Percentiles rank a stretch among this genome's conserved stretches.
phyloP scores from a whole-genome alignment of 2,797 vertebrate species.

The Mico argentatus region DNA sequence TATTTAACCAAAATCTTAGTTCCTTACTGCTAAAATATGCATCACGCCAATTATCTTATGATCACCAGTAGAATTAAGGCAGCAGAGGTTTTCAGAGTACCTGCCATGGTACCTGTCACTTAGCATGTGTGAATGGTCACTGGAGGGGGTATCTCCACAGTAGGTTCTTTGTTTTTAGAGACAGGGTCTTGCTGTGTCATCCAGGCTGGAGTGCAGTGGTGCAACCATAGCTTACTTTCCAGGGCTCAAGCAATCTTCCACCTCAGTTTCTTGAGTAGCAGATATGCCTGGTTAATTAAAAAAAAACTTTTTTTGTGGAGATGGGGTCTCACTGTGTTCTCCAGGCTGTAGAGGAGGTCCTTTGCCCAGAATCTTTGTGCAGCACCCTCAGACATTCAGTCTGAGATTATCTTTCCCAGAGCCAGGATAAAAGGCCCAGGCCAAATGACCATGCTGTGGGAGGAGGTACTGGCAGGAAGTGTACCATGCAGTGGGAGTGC shows the following conservation, averaged over 20 bases:
- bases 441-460: background rate
- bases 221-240: background rate
- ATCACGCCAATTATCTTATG: background rate
- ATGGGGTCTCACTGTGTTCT: background rate
- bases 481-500: background rate
- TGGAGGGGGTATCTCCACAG: background rate
- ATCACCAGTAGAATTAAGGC: background rate
- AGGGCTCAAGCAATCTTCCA: background rate
- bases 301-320: background rate
- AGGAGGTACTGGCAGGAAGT: background rate
- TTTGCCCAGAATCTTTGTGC: background rate
- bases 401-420: constrained; percentile 9
- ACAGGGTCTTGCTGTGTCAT: background rate
- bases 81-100: background rate
- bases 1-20: background rate
- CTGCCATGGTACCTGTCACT: background rate
- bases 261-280: background rate
- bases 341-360: background rate
- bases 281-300: background rate
- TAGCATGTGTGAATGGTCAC: background rate
- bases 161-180: background rate
- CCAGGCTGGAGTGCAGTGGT: background rate
- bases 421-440: background rate
- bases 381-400: background rate
- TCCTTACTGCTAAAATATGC: constrained; percentile 18